Conservation (phyloP, 2,888 invertebrate genomes). For the Drosophila paranaensis region DNA sequence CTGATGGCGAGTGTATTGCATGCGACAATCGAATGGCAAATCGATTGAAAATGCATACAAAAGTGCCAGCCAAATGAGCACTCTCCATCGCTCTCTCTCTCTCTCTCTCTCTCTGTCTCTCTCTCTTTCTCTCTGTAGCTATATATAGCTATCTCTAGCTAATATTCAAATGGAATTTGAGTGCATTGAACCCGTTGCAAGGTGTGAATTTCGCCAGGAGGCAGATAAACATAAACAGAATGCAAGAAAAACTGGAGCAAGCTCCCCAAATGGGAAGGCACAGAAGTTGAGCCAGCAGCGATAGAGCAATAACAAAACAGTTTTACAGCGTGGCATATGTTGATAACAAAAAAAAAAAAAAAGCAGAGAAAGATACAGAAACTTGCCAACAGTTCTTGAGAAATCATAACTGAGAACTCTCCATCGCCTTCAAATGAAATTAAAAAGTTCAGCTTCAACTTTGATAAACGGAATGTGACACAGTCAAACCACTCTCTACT, state of each 20-base stretch:
- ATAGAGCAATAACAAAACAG: constrained; percentile 21
- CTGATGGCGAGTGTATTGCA: constrained; percentile 15
- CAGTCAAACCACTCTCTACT: constrained; percentile 1
- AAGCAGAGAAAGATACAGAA: neutral
- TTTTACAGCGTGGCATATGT: constrained; percentile 12
- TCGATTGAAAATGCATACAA: constrained; percentile 61
- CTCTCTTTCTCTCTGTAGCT: neutral
- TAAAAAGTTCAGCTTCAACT: constrained; percentile 63
- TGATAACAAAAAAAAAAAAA: neutral
- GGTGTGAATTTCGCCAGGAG: constrained; percentile 64
- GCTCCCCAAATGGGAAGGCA: constrained; percentile 6
- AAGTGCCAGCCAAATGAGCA: constrained; percentile 20
- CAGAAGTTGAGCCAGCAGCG: constrained; percentile 11
- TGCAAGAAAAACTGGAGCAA: constrained; percentile 34
- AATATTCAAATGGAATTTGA: constrained; percentile 66
- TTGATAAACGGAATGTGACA: constrained; percentile 26
- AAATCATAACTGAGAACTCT: constrained; percentile 32
- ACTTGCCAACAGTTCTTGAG: constrained; percentile 15
- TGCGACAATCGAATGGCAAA: constrained; percentile 56
- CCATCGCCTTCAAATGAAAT: constrained; percentile 55
- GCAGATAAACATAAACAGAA: constrained; percentile 64
- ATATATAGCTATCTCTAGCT: constrained; percentile 29
- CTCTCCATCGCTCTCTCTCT: neutral
- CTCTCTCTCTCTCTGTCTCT: neutral
- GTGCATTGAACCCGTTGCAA: constrained; percentile 64